Conservation (phyloP, 1,140 invertebrate species). For the Bradysia coprophila region DNA sequence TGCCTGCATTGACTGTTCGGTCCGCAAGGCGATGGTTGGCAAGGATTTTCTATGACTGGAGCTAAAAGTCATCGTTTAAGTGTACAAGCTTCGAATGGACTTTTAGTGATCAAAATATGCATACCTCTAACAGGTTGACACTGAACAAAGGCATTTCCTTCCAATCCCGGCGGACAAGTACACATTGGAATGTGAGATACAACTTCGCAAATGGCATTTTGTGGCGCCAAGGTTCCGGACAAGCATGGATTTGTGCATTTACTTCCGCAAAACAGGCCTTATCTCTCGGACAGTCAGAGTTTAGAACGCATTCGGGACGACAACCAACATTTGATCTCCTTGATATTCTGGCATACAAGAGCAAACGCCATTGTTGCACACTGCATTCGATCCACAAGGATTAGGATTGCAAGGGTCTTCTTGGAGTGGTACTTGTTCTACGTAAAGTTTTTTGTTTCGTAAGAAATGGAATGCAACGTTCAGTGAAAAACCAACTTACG, state of each 20-base stretch:
- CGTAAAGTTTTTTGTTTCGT: slow-evolving; percentile 35
- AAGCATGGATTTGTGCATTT: slow-evolving; percentile 63
- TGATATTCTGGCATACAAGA: slow-evolving; percentile 60
- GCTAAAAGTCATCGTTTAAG: slow-evolving; percentile 51
- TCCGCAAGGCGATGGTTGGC: slow-evolving; percentile 57
- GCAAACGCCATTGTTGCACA: slow-evolving; percentile 46
- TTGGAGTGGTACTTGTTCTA: slow-evolving; percentile 17
- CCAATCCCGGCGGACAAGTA: slow-evolving; percentile 42
- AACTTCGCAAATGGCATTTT: slow-evolving; percentile 41
- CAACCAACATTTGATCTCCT: slow-evolving; percentile 52
- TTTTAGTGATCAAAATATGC: slow-evolving; percentile 56
- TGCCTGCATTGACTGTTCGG: slow-evolving; percentile 51
- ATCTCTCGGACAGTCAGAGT: slow-evolving; percentile 53
- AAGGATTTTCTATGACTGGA: slow-evolving; percentile 34
- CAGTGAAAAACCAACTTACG: not conserved
- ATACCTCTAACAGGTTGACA: slow-evolving; percentile 39
- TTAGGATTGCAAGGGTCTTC: slow-evolving; percentile 45
- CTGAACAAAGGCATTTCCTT: slow-evolving; percentile 40
- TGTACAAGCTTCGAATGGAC: too few relatives aligned
- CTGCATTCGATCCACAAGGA: slow-evolving; percentile 55
- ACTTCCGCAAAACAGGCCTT: slow-evolving; percentile 53
- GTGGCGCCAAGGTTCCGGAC: slow-evolving; percentile 34
- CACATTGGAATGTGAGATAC: too few relatives aligned
- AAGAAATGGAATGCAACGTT: slow-evolving; percentile 27
- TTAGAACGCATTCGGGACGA: slow-evolving; percentile 51